Base-by-base conservation (phyloP, 92 coral and sea anemone genomes). In the Palythoa grandis region DNA sequence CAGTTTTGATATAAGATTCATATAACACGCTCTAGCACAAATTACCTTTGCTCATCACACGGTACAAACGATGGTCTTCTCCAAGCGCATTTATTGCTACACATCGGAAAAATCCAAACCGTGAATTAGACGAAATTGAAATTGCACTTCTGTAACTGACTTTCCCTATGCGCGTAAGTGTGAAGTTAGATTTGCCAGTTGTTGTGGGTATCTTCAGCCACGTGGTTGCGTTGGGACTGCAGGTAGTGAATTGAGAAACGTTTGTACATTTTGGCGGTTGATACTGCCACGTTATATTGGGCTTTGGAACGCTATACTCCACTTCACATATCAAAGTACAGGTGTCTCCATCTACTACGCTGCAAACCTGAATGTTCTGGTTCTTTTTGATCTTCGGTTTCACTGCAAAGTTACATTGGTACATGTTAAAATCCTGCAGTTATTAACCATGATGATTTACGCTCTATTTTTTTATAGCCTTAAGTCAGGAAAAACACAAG, bases 221-320 rank as follows among this genome's bases (percentile, higher is more conserved):
- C 20, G n/a, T 54, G 68, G 66, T 54, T 25, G 20, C 38, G 19
- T 53, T 76, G n/a, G 82, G 66, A 2, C 20, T 25, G 63, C 68
- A 76, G 6, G 2, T 11, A 0, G 15, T 24, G 78, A 47, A 66
- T 22, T 66, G 71, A 29, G 50, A 17, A 12, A 25, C 52, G 24
- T 63, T 79, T 11, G 72, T 79, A 43, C 84, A 79, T 24, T 1
- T 22, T 11, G 22, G 22, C 1, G 72, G 72, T n/a, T 79, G 84
- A 2, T 79, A 79, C 7, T 61, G 35, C 84, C 84, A 79, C 37
- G 72, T 79, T 11, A 79, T 43, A 17, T 61, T 79, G 5, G 84
- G 84, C 84, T 43, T 47, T 11, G 84, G 84, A 7, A 63, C 73
- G 23, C 84, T 79, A 10, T 10, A 22, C 37, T 79, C 72, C 1